Evolutionary conservation across 2,797 vertebrate species (phyloP).

Genomic region (Clarias platycephalus): DNA sequence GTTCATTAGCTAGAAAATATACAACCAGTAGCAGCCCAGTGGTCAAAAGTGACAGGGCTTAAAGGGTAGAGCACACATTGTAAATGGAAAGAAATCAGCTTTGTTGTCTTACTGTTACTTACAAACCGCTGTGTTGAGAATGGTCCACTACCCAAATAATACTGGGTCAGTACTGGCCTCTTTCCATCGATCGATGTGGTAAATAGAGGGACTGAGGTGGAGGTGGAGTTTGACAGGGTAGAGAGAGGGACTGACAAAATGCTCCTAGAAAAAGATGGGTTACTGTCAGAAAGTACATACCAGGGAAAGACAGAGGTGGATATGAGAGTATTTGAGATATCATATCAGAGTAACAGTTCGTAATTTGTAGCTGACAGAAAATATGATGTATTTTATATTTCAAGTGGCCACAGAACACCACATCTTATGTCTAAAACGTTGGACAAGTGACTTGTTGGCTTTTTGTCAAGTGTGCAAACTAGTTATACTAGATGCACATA

Average conservation of each 20-base stretch:
- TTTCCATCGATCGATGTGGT: neutral
- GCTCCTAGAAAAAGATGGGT: neutral
- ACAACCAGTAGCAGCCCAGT: neutral
- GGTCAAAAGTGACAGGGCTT: neutral
- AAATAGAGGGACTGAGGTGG: neutral
- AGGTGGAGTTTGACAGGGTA: neutral
- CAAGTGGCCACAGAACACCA: neutral
- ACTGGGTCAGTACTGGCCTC: neutral
- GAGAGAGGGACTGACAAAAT: too few relatives aligned
- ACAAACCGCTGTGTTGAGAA: neutral
- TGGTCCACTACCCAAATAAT: neutral
- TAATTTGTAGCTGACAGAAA: neutral
- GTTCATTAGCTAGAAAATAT: neutral
- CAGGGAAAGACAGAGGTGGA: neutral
- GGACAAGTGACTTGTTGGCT: neutral
- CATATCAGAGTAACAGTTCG: neutral
- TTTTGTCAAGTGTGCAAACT: neutral
- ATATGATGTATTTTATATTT: neutral
- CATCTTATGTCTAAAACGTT: neutral
- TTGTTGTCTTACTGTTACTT: neutral
- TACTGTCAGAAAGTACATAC: neutral
- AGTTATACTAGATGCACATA: neutral
- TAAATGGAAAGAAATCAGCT: neutral
- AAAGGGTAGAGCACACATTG: neutral
- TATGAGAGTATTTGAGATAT: neutral